phyloP scores from a whole-genome alignment of 2,797 vertebrate species.

The Tenualosa thibaudeaui region DNA sequence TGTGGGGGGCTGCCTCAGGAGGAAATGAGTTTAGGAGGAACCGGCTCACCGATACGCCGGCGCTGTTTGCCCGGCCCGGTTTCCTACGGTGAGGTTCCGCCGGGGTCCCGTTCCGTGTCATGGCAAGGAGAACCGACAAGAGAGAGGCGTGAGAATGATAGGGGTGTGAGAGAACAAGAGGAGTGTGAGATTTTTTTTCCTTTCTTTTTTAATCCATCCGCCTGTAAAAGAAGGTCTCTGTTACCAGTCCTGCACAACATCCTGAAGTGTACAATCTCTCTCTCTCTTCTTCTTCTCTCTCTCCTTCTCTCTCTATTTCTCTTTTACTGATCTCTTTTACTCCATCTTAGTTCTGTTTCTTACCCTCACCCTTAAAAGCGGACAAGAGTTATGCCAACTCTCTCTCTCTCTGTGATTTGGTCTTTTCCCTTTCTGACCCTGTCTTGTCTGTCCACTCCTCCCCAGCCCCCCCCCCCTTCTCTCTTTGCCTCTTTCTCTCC shows the following conservation, averaged over 20 bases:
- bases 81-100: background rate
- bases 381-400: background rate
- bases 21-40: slow-evolving; percentile 8
- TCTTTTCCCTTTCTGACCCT: background rate
- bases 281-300: slow-evolving; percentile 24
- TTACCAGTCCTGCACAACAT: slow-evolving; percentile 38
- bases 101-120: slow-evolving; percentile 2
- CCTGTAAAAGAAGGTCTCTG: slow-evolving; percentile 51
- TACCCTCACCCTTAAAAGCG: background rate
- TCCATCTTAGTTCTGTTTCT: slow-evolving; percentile 20
- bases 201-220: slow-evolving; percentile 9
- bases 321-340: slow-evolving; percentile 12
- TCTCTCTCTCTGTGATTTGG: background rate
- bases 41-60: background rate
- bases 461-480: background rate
- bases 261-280: slow-evolving; percentile 25
- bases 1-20: background rate
- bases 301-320: slow-evolving; percentile 10
- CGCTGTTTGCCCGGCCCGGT: background rate
- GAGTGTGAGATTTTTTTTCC: slow-evolving; percentile 26
- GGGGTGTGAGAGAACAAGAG: slow-evolving; percentile 33
- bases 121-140: background rate
- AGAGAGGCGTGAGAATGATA: slow-evolving; percentile 47
- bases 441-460: background rate
- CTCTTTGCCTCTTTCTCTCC: background rate